A percentile compares a stretch with the other conserved stretches of the same genome.
Conservation (phyloP, 2,113 vertebrate genomes). For the Myxocyprinus asiaticus region DNA sequence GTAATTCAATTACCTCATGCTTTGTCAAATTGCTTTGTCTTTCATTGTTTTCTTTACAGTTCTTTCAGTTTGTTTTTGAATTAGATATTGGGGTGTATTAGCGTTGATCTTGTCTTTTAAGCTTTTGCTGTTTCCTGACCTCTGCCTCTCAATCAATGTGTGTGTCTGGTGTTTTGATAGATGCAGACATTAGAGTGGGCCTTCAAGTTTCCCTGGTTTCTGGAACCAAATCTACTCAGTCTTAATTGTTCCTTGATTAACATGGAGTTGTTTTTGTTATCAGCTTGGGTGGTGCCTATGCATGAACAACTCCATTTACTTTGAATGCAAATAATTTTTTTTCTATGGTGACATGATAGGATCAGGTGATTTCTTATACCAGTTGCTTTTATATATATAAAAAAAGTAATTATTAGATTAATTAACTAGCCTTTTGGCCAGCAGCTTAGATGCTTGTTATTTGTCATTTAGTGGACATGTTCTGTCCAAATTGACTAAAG, state of each 20-base stretch:
- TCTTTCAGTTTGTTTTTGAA: constrained; percentile 13
- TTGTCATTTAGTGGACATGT: too few species aligned
- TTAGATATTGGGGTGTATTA: neutral
- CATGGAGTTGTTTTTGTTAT: neutral
- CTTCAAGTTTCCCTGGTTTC: neutral
- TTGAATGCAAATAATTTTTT: neutral
- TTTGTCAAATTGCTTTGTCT: neutral
- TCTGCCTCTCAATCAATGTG: constrained; percentile 33
- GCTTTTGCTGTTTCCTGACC: constrained; percentile 52
- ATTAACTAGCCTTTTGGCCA: too few species aligned
- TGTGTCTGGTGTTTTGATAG: neutral
- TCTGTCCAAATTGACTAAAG: too few species aligned
- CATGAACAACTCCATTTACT: neutral
- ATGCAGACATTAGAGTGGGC: neutral
- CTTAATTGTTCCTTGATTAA: neutral
- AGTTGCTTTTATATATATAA: too few species aligned
- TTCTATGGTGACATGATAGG: neutral
- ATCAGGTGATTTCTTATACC: neutral
- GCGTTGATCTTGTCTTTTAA: constrained; percentile 41
- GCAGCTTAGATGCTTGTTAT: too few species aligned
- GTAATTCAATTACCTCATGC: neutral
- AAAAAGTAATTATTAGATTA: too few species aligned
- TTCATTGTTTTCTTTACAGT: neutral
- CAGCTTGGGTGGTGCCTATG: constrained; percentile 10
- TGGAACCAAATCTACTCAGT: neutral